A percentile compares a stretch with the other conserved stretches of the same genome.
phyloP scores from a whole-genome alignment of 2,797 vertebrate genomes.

The Thalassophryne amazonica region DNA sequence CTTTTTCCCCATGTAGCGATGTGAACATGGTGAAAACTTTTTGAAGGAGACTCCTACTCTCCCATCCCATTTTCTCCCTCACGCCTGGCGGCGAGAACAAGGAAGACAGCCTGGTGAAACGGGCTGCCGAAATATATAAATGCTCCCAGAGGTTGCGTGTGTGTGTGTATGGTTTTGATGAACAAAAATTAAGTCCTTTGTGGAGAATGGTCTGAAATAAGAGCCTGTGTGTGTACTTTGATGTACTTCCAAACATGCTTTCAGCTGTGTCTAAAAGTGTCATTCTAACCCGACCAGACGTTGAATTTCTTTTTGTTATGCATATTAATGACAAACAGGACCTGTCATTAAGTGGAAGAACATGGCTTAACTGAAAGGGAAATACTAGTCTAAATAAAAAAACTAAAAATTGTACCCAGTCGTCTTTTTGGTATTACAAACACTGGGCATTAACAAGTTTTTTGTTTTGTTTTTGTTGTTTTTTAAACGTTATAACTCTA shows the following conservation, averaged over 20 bases:
- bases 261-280: slow-evolving; percentile 69
- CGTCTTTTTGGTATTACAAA: slow-evolving; percentile 15
- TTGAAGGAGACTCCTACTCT: slow-evolving; percentile 73
- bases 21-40: slow-evolving; percentile 79
- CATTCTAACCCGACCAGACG: slow-evolving; percentile 64
- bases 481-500: no score
- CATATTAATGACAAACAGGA: slow-evolving; percentile 65
- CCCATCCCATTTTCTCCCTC: slow-evolving; percentile 65
- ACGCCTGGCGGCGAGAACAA: slow-evolving; percentile 80
- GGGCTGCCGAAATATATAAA: slow-evolving; percentile 67
- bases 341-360: slow-evolving; percentile 62
- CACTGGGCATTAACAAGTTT: no score
- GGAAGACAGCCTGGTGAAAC: slow-evolving; percentile 85
- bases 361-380: slow-evolving; percentile 69
- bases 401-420: slow-evolving; percentile 50
- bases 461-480: no score
- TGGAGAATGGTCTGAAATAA: slow-evolving; percentile 63
- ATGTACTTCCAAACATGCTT: slow-evolving; percentile 73
- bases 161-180: slow-evolving; percentile 69
- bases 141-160: slow-evolving; percentile 73
- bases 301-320: slow-evolving; percentile 72
- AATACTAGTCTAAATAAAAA: slow-evolving; percentile 74
- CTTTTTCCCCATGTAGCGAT: slow-evolving; percentile 88
- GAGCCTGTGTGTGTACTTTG: slow-evolving; percentile 73
- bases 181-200: slow-evolving; percentile 67